Conservation (phyloP, 1,140 invertebrate species). For the Heliconius congener region DNA sequence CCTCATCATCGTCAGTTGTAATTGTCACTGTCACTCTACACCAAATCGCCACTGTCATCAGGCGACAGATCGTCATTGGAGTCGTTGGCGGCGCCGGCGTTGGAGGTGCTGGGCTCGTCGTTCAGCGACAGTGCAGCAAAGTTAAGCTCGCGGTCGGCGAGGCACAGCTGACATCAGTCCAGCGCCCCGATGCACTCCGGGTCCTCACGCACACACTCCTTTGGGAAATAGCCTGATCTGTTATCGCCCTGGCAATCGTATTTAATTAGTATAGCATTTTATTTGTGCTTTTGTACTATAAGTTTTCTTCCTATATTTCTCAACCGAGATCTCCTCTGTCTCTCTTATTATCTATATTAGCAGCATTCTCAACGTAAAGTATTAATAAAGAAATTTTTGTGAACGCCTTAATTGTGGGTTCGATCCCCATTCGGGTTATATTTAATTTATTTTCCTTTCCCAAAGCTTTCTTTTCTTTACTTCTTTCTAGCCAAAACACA, state of each 20-base stretch:
- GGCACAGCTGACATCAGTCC: slow-evolving; percentile 77
- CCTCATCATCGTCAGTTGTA: no score
- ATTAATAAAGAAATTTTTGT: no score
- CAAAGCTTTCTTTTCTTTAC: no score
- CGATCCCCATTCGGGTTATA: no score
- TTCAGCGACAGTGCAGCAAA: slow-evolving; percentile 23
- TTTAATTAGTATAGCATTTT: not conserved
- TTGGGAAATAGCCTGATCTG: slow-evolving; percentile 78
- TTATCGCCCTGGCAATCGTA: slow-evolving; percentile 61
- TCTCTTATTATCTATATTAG: no score
- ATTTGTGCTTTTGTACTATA: no score
- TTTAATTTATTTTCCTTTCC: no score
- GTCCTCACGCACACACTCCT: slow-evolving; percentile 80
- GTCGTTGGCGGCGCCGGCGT: slow-evolving; percentile 25
- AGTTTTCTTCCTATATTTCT: no score
- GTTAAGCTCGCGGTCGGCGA: slow-evolving; percentile 68
- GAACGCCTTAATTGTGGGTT: no score
- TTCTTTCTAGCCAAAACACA: no score
- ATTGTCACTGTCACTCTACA: not conserved
- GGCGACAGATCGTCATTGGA: slow-evolving; percentile 42
- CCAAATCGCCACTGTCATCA: not conserved
- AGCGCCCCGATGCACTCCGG: slow-evolving; percentile 77
- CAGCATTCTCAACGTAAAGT: no score
- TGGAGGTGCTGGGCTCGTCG: slow-evolving; percentile 3
- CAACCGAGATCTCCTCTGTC: no score